Conservation (phyloP, 2,797 vertebrate genomes). For the Hippocampus kuda region DNA sequence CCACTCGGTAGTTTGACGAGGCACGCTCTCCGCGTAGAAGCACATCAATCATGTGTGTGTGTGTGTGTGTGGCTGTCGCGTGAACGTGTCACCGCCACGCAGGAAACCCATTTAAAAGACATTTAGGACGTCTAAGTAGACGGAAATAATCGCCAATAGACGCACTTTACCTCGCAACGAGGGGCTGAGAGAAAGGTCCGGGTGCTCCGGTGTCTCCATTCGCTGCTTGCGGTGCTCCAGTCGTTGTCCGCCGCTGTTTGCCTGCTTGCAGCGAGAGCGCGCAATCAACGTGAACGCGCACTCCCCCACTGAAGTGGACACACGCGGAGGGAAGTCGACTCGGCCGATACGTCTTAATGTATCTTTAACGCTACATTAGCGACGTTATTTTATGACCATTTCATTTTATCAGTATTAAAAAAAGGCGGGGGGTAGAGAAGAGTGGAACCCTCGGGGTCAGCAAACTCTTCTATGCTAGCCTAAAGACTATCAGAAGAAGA, state of each 20-base stretch:
- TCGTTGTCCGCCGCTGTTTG: slow-evolving; percentile 44
- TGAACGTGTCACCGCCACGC: not conserved
- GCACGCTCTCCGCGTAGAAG: not conserved
- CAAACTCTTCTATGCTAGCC: not conserved
- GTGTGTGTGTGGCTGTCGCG: not conserved
- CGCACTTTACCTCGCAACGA: not conserved
- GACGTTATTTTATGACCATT: not conserved
- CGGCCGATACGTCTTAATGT: no score
- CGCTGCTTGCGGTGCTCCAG: slow-evolving; percentile 31
- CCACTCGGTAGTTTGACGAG: not conserved
- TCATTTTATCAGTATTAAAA: not conserved
- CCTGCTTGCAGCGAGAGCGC: slow-evolving; percentile 42
- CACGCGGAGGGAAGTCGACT: not conserved
- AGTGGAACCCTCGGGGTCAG: not conserved
- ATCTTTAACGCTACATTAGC: not conserved
- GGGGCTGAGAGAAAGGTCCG: not conserved
- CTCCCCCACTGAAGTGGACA: slow-evolving; percentile 10
- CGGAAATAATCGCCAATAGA: not conserved
- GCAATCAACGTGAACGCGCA: slow-evolving; percentile 48
- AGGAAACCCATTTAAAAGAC: not conserved
- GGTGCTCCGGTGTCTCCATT: slow-evolving; percentile 15
- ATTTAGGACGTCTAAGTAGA: not conserved
- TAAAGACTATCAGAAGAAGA: not conserved
- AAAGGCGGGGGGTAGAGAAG: not conserved
- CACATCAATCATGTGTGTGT: not conserved